Conservation (phyloP, 37 sponge, comb jelly and placozoan species). For the Haliclona indistincta region DNA sequence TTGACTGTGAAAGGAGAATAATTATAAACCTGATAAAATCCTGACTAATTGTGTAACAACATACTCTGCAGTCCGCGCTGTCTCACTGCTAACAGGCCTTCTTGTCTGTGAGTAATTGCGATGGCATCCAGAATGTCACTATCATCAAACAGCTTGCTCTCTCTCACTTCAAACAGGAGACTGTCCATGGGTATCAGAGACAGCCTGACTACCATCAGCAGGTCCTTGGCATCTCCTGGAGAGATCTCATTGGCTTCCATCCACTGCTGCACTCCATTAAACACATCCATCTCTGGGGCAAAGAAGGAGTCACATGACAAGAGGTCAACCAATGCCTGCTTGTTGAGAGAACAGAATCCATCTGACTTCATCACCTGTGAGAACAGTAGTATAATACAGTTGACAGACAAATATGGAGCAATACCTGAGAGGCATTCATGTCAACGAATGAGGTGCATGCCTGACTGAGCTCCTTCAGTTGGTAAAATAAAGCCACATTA, state of each 20-base stretch:
- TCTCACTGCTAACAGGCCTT: conserved; percentile 10
- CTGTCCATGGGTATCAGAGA: conserved; percentile 55
- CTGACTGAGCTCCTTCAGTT: conserved; percentile 60
- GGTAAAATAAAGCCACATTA: conserved; percentile 81
- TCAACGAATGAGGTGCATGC: conserved; percentile 71
- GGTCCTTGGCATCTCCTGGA: conserved; percentile 22
- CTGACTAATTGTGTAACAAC: not conserved
- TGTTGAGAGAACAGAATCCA: conserved; percentile 74
- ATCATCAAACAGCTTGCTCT: conserved; percentile 46
- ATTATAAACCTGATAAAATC: too few species aligned
- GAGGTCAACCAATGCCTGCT: conserved; percentile 68
- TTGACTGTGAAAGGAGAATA: conserved; percentile 50
- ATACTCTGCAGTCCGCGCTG: conserved; percentile 67
- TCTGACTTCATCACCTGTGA: conserved; percentile 82
- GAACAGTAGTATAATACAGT: too few species aligned
- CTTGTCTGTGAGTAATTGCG: not conserved
- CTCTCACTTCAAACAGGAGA: conserved; percentile 61
- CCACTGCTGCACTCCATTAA: conserved; percentile 75
- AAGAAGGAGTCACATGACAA: conserved; percentile 83
- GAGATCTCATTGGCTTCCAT: conserved; percentile 58
- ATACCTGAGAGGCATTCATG: conserved; percentile 75
- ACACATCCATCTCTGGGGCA: conserved; percentile 88
- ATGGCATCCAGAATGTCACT: conserved; percentile 82
- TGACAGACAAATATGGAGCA: too few species aligned
- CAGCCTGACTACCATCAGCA: conserved; percentile 68